These are phyloP conservation scores for Reinhardtius hippoglossoides DNA, from an alignment of 2,113 vertebrate genomes.

Conservation along the genomic window DNA sequence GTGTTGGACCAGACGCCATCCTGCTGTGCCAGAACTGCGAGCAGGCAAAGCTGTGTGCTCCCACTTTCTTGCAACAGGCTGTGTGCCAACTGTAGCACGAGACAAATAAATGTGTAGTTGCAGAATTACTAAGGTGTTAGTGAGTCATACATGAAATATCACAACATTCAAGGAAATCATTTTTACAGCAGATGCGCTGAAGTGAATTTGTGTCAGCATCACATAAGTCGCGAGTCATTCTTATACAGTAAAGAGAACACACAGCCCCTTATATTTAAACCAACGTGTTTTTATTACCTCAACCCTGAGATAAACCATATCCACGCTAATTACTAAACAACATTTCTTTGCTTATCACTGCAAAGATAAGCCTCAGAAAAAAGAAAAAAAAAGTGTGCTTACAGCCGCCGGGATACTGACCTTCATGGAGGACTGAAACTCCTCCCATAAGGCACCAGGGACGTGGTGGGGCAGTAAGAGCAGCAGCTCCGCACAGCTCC, in stretches of 20 bases:
- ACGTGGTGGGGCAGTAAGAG: constrained; percentile 92
- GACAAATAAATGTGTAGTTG: constrained; percentile 36
- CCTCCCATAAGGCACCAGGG: constrained; percentile 94
- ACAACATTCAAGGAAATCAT: not conserved
- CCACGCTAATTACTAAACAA: constrained; percentile 16
- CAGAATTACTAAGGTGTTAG: constrained; percentile 10
- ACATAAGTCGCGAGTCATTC: too few species aligned
- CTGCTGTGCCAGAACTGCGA: constrained; percentile 91
- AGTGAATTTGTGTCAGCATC: too few species aligned
- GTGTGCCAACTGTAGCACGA: constrained; percentile 89
- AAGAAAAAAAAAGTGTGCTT: constrained; percentile 11
- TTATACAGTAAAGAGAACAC: not conserved
- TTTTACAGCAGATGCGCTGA: not conserved
- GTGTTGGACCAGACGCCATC: constrained; percentile 93
- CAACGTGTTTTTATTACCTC: not conserved
- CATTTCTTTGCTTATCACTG: constrained; percentile 24
- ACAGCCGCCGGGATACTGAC: constrained; percentile 80
- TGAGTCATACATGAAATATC: not conserved
- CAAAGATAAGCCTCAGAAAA: constrained; percentile 32
- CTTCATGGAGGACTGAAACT: constrained; percentile 95
- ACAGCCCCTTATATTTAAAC: not conserved
- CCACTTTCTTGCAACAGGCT: constrained; percentile 92
- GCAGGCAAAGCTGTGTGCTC: constrained; percentile 89
- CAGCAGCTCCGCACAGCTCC: constrained; percentile 98
- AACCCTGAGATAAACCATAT: constrained; percentile 12